phyloP scores from a whole-genome alignment of 1,140 invertebrate genomes.

The Hycleus phaleratus region DNA sequence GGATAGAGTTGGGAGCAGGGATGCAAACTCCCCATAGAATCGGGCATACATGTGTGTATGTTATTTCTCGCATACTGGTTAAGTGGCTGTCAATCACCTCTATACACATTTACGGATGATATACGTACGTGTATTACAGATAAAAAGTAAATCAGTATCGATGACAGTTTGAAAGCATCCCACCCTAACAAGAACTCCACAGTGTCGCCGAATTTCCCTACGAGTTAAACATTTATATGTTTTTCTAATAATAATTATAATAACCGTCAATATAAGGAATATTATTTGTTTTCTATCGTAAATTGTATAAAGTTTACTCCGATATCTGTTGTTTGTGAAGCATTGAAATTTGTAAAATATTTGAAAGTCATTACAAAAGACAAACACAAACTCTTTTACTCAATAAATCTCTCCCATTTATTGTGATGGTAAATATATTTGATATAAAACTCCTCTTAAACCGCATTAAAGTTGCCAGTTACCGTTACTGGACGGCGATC shows the following conservation, averaged over 20 bases:
- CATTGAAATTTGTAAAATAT: too few relatives aligned
- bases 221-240: not conserved
- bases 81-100: slow-evolving; percentile 21
- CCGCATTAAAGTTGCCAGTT: too few relatives aligned
- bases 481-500: not conserved
- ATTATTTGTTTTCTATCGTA: too few relatives aligned
- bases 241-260: not conserved
- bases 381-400: not conserved
- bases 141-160: not conserved
- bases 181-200: not conserved
- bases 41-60: not conserved
- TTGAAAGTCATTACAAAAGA: too few relatives aligned
- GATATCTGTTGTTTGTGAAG: too few relatives aligned
- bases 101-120: slow-evolving; percentile 1
- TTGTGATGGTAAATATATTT: too few relatives aligned
- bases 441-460: too few relatives aligned
- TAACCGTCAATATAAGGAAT: too few relatives aligned
- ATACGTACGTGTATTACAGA: not conserved
- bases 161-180: slow-evolving; percentile 5
- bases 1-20: not conserved
- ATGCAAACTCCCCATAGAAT: not conserved
- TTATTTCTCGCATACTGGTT: slow-evolving; percentile 15
- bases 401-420: not conserved
- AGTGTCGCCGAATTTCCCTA: not conserved
- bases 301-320: too few relatives aligned